A percentile compares a stretch with the other conserved stretches of the same genome.
These are phyloP conservation scores for Acrocephalus scirpaceus DNA, from an alignment of 2,797 vertebrate genomes.

Conservation along the genomic window DNA sequence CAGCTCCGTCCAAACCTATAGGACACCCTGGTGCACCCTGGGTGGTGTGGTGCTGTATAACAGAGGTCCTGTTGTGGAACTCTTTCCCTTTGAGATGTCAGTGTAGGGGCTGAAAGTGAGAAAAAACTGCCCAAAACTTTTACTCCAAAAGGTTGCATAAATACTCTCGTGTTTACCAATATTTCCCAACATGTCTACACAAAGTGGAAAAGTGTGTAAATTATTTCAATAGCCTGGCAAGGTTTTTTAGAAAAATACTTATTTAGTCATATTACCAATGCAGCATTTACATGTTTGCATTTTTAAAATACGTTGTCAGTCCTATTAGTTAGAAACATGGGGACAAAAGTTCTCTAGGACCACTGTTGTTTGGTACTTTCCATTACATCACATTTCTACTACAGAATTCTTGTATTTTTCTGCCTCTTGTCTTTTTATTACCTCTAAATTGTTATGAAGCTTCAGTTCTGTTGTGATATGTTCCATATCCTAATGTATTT, in stretches of 20 bases:
- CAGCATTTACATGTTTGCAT: background rate
- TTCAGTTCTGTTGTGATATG: background rate
- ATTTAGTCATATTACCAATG: background rate
- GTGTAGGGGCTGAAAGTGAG: background rate
- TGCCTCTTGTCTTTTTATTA: background rate
- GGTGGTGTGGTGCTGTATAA: background rate
- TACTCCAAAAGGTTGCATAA: background rate
- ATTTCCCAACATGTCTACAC: background rate
- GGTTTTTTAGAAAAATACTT: background rate
- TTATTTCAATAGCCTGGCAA: background rate
- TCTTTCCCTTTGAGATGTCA: rapidly evolving
- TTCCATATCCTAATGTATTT: background rate
- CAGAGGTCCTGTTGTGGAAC: background rate
- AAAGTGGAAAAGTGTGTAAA: background rate
- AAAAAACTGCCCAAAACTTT: background rate
- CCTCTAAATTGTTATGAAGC: background rate
- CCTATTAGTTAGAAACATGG: background rate
- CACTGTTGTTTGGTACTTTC: background rate
- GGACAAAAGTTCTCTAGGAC: background rate
- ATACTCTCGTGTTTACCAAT: background rate
- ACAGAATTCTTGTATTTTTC: background rate
- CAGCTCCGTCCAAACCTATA: rapidly evolving
- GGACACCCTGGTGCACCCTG: background rate
- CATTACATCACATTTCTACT: background rate
- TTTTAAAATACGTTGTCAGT: background rate